Evolutionary conservation across 2,113 vertebrate species (phyloP), one percentile per base, ranked within the genome.

Genomic region (Neogobius melanostomus): DNA sequence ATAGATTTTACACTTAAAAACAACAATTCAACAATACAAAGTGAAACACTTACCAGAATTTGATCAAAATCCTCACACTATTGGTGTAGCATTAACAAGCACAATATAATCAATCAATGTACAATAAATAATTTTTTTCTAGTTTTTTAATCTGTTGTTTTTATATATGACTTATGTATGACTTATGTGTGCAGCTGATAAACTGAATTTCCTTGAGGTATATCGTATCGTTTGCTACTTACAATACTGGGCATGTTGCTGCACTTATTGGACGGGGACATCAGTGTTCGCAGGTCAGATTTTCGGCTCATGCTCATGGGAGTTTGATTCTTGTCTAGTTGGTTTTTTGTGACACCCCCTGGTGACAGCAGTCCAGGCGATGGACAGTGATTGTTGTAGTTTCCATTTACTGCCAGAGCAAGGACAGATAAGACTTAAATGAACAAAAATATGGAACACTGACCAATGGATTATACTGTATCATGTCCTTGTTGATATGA

Each of bases 341-440:
- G 92, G 90, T 91, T 95, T 85, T 97, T 98, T 81, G 94, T 93
- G 83, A 95, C 85, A 63, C 92, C 93, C 68, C 92, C 96, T 85
- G 95, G 95, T 89, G 97, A 96, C 93, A 97, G 92, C 92, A 97
- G 91, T 79, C 95, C 95, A 75, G 97, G 96, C 75, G 96, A 98
- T 81, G 94, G 91, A 83, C 96, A 94, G 69, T 95, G 95, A 79
- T 93, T 95, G 74, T 94, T 91, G 88, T 97, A 98, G 80, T 69
- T 76, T 61, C 95, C 94, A 8, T 97, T 98, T 87, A 95, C 97
- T 98, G 82, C 0, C 3, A 43, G 84, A 42, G 3, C 66, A 16
- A 15, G 43, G 36, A 6, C 11, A 60, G 36, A 15, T 11, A 60
- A 59, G 52, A 53, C 52, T 53, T 12, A 7, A 15, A 60, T 60